Conservation (phyloP, 35 echinoderm and acorn worm species). For the Lytechinus variegatus region DNA sequence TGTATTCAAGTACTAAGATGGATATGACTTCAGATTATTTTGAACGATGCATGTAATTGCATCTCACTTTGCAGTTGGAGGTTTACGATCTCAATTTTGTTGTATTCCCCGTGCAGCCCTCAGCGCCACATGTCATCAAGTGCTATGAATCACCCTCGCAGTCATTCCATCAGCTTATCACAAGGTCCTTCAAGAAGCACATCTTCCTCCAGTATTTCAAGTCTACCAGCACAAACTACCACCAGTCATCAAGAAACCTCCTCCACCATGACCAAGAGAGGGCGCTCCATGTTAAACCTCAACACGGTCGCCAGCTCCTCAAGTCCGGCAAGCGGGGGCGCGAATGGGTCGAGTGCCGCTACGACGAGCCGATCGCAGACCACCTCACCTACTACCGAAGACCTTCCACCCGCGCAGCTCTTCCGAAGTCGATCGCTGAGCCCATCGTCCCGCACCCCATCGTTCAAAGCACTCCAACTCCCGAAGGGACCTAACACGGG, state of each 20-base stretch:
- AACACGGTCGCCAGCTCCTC: background rate
- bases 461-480: constrained; percentile 49
- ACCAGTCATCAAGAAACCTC: background rate
- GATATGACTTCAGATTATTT: background rate
- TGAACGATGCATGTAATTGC: background rate
- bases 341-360: background rate
- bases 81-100: background rate
- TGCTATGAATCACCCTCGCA: background rate
- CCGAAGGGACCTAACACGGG: background rate
- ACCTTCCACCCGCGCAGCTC: constrained; percentile 49
- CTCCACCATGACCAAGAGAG: background rate
- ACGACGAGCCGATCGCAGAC: constrained; percentile 51
- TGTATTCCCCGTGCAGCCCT: background rate
- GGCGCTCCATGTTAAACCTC: constrained; percentile 29
- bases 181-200: constrained; percentile 34
- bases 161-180: background rate
- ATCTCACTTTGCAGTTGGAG: background rate
- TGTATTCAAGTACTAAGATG: background rate
- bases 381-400: constrained; percentile 38
- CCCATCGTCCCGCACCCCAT: constrained; percentile 61
- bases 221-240: background rate
- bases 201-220: constrained; percentile 29
- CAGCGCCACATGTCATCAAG: constrained; percentile 35
- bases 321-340: background rate
- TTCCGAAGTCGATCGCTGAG: constrained; percentile 64